phyloP scores from a whole-genome alignment of 2,888 invertebrate species.

The Tribolium freemani region DNA sequence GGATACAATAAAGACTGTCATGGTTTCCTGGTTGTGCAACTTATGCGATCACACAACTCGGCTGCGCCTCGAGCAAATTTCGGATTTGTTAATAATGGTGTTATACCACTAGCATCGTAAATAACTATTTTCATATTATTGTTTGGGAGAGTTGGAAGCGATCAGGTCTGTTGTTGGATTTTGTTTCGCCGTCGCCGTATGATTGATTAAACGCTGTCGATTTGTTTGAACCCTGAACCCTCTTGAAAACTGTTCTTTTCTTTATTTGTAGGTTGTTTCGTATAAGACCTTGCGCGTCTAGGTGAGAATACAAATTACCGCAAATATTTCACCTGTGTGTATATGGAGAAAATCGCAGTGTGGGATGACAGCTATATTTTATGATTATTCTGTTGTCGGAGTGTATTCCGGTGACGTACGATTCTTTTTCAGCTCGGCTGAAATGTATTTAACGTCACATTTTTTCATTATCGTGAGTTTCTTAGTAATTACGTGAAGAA shows the following conservation, averaged over 20 bases:
- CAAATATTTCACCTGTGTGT: constrained; percentile 38
- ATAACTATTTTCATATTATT: background rate
- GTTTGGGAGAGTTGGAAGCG: too few species aligned
- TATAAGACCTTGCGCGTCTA: constrained; percentile 17
- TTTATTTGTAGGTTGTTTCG: constrained; percentile 9
- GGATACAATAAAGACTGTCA: too few species aligned
- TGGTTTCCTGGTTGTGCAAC: too few species aligned
- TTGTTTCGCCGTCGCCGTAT: background rate
- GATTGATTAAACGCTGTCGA: constrained; percentile 18
- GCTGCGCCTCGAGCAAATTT: too few species aligned
- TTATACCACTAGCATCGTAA: background rate
- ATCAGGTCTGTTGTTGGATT: background rate
- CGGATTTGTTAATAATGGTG: too few species aligned
- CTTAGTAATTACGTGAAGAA: constrained; percentile 11
- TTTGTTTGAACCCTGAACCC: constrained; percentile 1
- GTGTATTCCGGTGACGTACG: constrained; percentile 28
- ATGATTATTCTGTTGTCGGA: constrained; percentile 36
- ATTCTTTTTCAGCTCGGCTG: constrained; percentile 5
- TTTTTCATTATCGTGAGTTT: constrained; percentile 21
- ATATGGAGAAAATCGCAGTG: constrained; percentile 37
- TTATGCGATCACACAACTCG: too few species aligned
- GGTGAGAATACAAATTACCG: constrained; percentile 32
- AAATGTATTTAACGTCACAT: constrained; percentile 29
- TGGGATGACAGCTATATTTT: constrained; percentile 40
- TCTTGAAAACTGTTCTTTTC: constrained; percentile 6